phyloP scores from a whole-genome alignment of 2,888 invertebrate genomes.

The Calameuta idolon region DNA sequence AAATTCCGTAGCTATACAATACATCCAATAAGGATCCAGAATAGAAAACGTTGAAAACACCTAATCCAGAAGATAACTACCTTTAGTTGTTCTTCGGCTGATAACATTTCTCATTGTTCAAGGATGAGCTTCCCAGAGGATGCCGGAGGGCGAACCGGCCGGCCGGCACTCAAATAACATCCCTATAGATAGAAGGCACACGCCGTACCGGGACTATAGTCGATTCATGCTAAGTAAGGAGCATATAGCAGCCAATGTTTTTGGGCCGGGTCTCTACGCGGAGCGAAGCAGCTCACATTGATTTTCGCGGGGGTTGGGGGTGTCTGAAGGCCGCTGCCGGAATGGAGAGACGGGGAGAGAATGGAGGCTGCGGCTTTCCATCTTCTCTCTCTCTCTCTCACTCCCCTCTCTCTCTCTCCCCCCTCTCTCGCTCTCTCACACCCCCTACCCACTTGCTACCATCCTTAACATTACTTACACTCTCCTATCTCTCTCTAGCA shows the following conservation, averaged over 20 bases:
- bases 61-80: not conserved
- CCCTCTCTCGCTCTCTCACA: too few species aligned
- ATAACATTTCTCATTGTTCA: not conserved
- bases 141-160: not conserved
- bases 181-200: not conserved
- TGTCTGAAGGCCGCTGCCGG: slow-evolving; percentile 46
- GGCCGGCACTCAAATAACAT: not conserved
- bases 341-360: slow-evolving; percentile 32
- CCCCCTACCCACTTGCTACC: not conserved
- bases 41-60: not conserved
- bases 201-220: not conserved
- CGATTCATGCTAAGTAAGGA: not conserved
- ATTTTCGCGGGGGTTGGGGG: slow-evolving; percentile 52
- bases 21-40: not conserved
- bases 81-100: not conserved
- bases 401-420: too few species aligned
- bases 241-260: not conserved
- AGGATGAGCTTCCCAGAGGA: not conserved
- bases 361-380: not conserved
- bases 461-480: not conserved
- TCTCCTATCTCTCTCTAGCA: not conserved
- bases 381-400: not conserved
- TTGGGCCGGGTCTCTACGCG: not conserved
- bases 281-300: slow-evolving; percentile 47
- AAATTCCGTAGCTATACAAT: not conserved